phyloP scores from a whole-genome alignment of 2,888 invertebrate genomes.

The Dyspetes luteomarginatus region DNA sequence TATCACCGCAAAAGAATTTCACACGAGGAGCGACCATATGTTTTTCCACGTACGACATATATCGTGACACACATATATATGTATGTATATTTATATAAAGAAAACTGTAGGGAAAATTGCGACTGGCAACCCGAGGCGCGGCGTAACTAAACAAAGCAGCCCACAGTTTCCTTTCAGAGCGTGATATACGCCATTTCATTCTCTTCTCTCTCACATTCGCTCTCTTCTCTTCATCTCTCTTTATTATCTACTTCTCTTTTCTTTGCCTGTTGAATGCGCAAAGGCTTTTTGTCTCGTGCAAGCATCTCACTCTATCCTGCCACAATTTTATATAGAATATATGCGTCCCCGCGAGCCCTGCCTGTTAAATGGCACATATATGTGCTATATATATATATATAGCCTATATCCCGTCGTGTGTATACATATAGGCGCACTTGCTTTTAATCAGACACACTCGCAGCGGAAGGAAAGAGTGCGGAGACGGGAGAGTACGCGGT shows the following conservation, averaged over 20 bases:
- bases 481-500: background rate
- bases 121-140: conserved; percentile 60
- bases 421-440: conserved; percentile 58
- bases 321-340: conserved; percentile 1
- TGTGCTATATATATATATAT: conserved; percentile 35
- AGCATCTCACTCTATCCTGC: conserved; percentile 40
- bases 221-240: conserved; percentile 27
- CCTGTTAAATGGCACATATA: conserved; percentile 61
- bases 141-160: conserved; percentile 70
- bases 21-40: conserved; percentile 32
- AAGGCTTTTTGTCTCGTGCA: conserved; percentile 44
- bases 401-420: conserved; percentile 35
- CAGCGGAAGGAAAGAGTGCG: conserved; percentile 41
- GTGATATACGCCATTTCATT: conserved; percentile 60
- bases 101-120: conserved; percentile 55
- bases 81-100: conserved; percentile 13
- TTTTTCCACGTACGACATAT: conserved; percentile 20
- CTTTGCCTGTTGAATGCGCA: conserved; percentile 44
- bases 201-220: conserved; percentile 31
- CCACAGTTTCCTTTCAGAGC: conserved; percentile 68
- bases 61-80: conserved; percentile 25
- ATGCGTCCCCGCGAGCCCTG: conserved; percentile 50
- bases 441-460: conserved; percentile 64
- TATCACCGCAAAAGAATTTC: conserved; percentile 13
- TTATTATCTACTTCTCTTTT: conserved; percentile 37